phyloP scores from a whole-genome alignment of 92 coral and sea anemone genomes.

The Desmophyllum pertusum region DNA sequence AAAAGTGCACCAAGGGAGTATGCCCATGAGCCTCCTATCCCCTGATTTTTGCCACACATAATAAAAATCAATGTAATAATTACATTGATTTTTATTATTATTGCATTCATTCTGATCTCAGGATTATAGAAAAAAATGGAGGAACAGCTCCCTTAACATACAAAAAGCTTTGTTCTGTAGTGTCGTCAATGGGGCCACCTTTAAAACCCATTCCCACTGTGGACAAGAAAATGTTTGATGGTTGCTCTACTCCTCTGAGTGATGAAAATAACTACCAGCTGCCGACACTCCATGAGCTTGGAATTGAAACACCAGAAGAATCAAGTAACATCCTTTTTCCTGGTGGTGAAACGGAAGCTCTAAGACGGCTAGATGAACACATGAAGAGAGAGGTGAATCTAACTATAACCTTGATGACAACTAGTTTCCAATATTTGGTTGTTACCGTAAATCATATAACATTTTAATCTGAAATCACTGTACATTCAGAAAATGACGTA shows the following conservation, averaged over 20 bases:
- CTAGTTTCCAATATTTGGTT: too few species aligned
- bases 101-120: not conserved
- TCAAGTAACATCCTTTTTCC: constrained; percentile 53
- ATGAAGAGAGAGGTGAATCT: constrained; percentile 56
- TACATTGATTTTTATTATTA: constrained; percentile 7
- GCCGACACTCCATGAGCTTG: constrained; percentile 66
- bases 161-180: constrained; percentile 59
- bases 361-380: constrained; percentile 64
- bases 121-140: constrained; percentile 57
- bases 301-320: constrained; percentile 50
- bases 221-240: constrained; percentile 37
- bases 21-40: too few species aligned
- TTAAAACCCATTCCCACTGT: constrained; percentile 49
- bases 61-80: not conserved
- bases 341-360: constrained; percentile 72
- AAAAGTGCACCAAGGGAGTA: too few species aligned
- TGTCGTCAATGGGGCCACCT: constrained; percentile 65
- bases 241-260: constrained; percentile 48
- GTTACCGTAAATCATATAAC: too few species aligned
- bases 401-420: not conserved
- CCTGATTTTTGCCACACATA: not conserved
- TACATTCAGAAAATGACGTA: too few species aligned
- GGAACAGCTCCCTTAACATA: constrained; percentile 66
- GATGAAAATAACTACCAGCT: constrained; percentile 40
- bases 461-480: too few species aligned